Evolutionary conservation across 2,888 invertebrate genomes (phyloP).

Genomic region (Dolichomitus sp.): DNA sequence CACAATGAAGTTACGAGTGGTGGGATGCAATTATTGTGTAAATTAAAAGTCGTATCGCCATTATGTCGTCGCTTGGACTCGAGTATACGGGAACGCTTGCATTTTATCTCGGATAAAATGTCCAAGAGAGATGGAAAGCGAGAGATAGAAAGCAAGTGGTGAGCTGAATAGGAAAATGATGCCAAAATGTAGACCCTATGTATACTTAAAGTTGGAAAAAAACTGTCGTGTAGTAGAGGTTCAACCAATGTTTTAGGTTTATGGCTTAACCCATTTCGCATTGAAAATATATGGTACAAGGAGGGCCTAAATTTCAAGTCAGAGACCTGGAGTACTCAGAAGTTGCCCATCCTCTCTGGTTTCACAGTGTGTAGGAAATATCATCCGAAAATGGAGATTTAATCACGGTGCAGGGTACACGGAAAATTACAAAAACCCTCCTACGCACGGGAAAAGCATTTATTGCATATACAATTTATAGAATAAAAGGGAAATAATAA

Average conservation of each 20-base stretch:
- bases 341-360: background rate
- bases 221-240: background rate
- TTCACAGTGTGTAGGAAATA: constrained; percentile 8
- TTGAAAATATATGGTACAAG: background rate
- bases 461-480: constrained; percentile 3
- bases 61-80: constrained; percentile 55
- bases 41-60: constrained; percentile 70
- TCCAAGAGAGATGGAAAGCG: constrained; percentile 23
- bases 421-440: constrained; percentile 11
- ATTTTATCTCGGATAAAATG: constrained; percentile 41
- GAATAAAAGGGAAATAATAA: constrained; percentile 18
- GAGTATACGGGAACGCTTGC: constrained; percentile 18
- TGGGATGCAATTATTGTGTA: constrained; percentile 66
- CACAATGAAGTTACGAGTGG: constrained; percentile 69
- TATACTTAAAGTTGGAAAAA: constrained; percentile 9
- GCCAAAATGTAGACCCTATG: constrained; percentile 9
- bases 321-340: background rate
- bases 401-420: constrained; percentile 22
- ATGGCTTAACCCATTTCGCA: background rate
- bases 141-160: background rate
- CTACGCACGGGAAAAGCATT: background rate
- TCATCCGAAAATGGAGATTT: constrained; percentile 40
- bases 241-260: background rate
- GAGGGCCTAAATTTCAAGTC: background rate
- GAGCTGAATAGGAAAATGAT: background rate